These are phyloP conservation scores for Epiblema foenella DNA, from an alignment of 2,888 invertebrate genomes.

Conservation along the genomic window DNA sequence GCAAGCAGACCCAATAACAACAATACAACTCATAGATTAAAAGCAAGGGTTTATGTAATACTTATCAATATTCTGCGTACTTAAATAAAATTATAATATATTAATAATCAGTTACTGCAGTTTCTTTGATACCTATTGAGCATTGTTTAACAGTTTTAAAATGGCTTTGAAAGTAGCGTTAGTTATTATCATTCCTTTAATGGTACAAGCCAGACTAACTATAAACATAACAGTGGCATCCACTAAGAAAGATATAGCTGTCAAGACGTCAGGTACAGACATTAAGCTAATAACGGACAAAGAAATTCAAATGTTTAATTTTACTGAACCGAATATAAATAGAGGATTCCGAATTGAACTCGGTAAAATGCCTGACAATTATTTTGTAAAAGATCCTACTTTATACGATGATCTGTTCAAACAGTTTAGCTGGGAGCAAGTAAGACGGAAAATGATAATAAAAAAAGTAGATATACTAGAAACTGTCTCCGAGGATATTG, in stretches of 20 bases:
- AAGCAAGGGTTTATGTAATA: conserved; percentile 9
- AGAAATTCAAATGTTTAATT: conserved; percentile 64
- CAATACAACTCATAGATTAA: conserved; percentile 6
- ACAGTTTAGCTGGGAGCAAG: conserved; percentile 65
- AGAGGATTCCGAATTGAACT: conserved; percentile 62
- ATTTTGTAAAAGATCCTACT: conserved; percentile 70
- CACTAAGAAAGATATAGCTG: conserved; percentile 49
- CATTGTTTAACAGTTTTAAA: neutral
- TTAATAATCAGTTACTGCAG: conserved; percentile 11
- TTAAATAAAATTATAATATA: conserved; percentile 3
- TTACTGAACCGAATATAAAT: conserved; percentile 64
- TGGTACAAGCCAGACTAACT: conserved; percentile 55
- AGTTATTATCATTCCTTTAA: conserved; percentile 22
- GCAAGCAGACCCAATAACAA: conserved; percentile 3
- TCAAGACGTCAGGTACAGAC: conserved; percentile 56
- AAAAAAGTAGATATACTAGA: conserved; percentile 58
- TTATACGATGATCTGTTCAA: conserved; percentile 61
- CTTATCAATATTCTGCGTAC: neutral
- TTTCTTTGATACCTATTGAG: neutral
- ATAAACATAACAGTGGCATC: conserved; percentile 59
- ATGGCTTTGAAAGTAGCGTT: neutral
- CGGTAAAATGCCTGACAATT: conserved; percentile 62
- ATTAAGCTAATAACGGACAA: conserved; percentile 60
- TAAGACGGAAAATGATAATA: conserved; percentile 57
- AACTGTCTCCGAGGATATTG: conserved; percentile 56